A percentile compares a stretch with the other conserved stretches of the same genome.
phyloP scores from a whole-genome alignment of 2,888 invertebrate genomes.

The Nomada fabriciana region DNA sequence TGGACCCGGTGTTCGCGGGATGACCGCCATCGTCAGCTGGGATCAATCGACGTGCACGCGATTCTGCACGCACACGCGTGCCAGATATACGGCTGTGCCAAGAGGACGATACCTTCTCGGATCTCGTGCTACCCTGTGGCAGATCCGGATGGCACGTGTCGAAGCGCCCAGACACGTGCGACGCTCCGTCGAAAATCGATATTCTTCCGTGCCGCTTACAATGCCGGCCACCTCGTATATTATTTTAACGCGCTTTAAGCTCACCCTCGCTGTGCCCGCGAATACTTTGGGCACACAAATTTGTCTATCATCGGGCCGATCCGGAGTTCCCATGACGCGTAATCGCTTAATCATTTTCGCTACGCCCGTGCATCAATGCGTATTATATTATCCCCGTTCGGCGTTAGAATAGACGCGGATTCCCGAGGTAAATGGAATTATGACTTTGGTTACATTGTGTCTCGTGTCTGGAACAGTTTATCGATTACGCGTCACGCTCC shows the following conservation, averaged over 20 bases:
- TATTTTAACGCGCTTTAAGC: constrained; percentile 66
- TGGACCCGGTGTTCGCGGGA: constrained; percentile 43
- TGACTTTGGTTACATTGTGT: not conserved
- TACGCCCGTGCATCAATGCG: constrained; percentile 18
- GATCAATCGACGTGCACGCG: constrained; percentile 69
- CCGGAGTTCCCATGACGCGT: constrained; percentile 58
- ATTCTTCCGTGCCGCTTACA: constrained; percentile 46
- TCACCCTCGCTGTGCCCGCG: not conserved
- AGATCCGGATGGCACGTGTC: constrained; percentile 62
- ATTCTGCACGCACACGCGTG: constrained; percentile 55
- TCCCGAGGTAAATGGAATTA: too few relatives aligned
- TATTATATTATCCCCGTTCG: not conserved
- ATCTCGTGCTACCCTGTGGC: constrained; percentile 45
- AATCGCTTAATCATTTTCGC: constrained; percentile 48
- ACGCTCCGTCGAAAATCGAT: constrained; percentile 63
- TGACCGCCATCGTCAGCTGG: constrained; percentile 59
- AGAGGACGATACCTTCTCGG: constrained; percentile 38
- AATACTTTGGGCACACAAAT: constrained; percentile 38
- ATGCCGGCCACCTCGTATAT: constrained; percentile 51
- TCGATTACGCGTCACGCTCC: not conserved
- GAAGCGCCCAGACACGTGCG: constrained; percentile 60
- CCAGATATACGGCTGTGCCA: constrained; percentile 11
- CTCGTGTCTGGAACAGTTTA: not conserved
- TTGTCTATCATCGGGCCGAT: constrained; percentile 40
- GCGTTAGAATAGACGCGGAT: not conserved